Conservation (phyloP, 2,797 vertebrate genomes). For the Threskiornis aethiopicus region DNA sequence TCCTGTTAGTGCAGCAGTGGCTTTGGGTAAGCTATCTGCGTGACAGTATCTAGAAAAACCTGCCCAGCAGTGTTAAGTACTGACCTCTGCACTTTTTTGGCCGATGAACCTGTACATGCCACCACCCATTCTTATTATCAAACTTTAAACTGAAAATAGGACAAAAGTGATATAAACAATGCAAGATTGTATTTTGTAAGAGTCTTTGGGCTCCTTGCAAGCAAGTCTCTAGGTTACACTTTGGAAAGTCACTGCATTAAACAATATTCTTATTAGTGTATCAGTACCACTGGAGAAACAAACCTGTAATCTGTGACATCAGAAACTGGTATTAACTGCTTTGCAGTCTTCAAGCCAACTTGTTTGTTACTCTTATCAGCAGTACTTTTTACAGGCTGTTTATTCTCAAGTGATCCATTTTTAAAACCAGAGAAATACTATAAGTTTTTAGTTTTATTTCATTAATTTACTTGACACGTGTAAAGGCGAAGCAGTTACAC, state of each 20-base stretch:
- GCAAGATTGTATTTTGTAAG: background rate
- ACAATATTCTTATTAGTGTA: background rate
- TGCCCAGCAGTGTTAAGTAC: background rate
- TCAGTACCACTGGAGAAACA: background rate
- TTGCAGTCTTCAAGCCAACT: background rate
- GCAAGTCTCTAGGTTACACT: background rate
- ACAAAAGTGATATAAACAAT: background rate
- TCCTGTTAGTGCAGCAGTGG: background rate
- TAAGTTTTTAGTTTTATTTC: background rate
- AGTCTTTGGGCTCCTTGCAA: background rate
- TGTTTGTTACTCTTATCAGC: background rate
- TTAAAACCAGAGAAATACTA: background rate
- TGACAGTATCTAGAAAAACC: background rate
- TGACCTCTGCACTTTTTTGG: background rate
- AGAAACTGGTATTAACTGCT: background rate
- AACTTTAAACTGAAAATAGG: slow-evolving; percentile 19
- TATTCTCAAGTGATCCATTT: background rate
- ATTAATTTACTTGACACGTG: background rate
- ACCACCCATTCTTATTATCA: background rate
- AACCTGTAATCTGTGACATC: background rate
- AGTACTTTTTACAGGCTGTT: background rate
- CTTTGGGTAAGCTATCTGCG: background rate
- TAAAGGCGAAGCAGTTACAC: background rate
- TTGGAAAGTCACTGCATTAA: background rate
- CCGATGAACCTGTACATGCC: background rate